These are phyloP conservation scores for Copidosoma aretas DNA, from an alignment of 2,888 invertebrate species.

Conservation along the genomic window DNA sequence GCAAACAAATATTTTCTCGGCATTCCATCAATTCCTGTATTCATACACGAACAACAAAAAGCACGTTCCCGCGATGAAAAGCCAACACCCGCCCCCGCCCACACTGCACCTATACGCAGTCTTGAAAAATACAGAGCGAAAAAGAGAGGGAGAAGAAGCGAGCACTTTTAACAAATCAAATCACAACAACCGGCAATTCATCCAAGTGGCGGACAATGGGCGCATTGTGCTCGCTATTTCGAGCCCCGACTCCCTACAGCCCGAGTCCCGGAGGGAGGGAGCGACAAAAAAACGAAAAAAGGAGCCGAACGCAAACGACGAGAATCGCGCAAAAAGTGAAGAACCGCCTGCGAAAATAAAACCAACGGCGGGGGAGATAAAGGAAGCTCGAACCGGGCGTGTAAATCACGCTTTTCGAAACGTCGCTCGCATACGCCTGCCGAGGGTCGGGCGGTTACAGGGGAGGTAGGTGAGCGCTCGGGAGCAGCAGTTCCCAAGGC, in stretches of 20 bases:
- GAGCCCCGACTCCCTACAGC: neutral
- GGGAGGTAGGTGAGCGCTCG: no score
- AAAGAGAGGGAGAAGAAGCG: neutral
- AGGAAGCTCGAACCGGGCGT: no score
- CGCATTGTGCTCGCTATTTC: conserved; percentile 9
- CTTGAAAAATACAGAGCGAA: neutral
- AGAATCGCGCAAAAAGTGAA: neutral
- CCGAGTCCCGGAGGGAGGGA: neutral
- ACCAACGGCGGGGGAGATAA: neutral
- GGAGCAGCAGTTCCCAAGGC: neutral
- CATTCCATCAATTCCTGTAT: no score
- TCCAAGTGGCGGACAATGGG: conserved; percentile 13
- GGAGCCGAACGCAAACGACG: neutral
- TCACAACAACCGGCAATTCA: conserved; percentile 28
- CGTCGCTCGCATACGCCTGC: no score
- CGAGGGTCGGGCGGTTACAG: no score
- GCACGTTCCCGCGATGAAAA: no score
- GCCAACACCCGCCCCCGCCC: no score
- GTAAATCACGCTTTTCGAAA: no score
- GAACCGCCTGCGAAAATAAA: no score
- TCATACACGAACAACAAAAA: no score
- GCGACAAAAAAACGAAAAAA: neutral
- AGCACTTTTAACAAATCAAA: conserved; percentile 28
- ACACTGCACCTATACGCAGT: no score
- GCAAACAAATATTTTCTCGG: no score